Base-by-base conservation (phyloP, 92 coral and sea anemone species). In the Umimayanthus chanpuru region DNA sequence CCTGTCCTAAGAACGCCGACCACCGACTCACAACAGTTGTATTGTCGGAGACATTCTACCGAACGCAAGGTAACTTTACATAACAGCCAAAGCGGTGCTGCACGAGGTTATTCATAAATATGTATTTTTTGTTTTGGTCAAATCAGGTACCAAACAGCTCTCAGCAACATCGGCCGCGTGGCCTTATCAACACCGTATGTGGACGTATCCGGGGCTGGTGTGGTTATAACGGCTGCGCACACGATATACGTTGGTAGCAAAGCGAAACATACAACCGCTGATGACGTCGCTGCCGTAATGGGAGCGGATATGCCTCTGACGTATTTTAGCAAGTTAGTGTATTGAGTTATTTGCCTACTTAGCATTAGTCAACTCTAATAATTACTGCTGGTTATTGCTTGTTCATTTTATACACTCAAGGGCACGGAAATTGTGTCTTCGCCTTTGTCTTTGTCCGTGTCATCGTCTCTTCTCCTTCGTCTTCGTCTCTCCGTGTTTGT, bases 121-220 rank as follows among this genome's bases (percentile, higher is more conserved):
- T 9, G 9, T 5, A 5, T 44, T 44, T 5, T 9, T 1, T 5
- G 49, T 9, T 2, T 5, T 44, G 6, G 49, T 6, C 49, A 44
- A 5, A 44, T 0, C 49, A 44, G 94, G 94, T 91, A 91, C 39
- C 89, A 82, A 73, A 49, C 89, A 40, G 94, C 94, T 5, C 36
- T 88, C 6, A 91, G 94, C 53, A 91, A 91, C 77, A 91, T 88
- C 49, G 94, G 90, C 55, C 77, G 49, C 29, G 79, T 89, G 4
- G 89, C 92, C 18, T 77, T 93, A 6, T 88, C 93, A 47, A 88
- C 93, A 5, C 95, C 95, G 21, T 93, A 93, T 44, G 76, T 93
- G 72, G 95, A 93, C 76, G 94, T 87, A 6, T 80, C 88, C 49
- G 95, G 95, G 12, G 88, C 95, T 9, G 95, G 95, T 11, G 86